Percentiles rank a stretch among this genome's conserved stretches.
Conservation (phyloP, 64 coral and sea anemone species). For the Stichodactyla helianthus region DNA sequence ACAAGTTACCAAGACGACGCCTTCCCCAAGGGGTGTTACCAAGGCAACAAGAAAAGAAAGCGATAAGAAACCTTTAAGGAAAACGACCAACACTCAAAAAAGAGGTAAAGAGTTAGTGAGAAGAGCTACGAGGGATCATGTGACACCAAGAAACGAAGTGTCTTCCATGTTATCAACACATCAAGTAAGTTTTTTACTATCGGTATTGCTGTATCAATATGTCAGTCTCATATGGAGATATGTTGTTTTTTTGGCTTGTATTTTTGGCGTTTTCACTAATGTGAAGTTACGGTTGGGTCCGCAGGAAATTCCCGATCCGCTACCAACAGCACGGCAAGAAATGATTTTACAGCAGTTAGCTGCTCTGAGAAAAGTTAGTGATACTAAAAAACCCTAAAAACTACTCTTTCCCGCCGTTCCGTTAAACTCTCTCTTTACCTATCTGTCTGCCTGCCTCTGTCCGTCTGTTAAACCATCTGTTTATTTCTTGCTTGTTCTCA, state of each 20-base stretch:
- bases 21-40: background rate
- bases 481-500: background rate
- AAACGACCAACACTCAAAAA: background rate
- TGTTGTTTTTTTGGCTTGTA: background rate
- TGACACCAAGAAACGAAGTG: background rate
- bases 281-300: background rate
- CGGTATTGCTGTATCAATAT: too few species aligned
- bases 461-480: background rate
- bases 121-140: background rate
- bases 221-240: background rate
- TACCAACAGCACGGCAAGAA: conserved; percentile 71
- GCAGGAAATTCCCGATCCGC: conserved; percentile 32
- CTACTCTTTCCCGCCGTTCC: background rate
- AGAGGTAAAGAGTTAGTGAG: background rate
- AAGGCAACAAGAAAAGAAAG: background rate
- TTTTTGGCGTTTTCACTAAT: background rate
- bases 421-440: too few species aligned
- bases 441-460: too few species aligned
- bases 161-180: background rate
- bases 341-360: conserved; percentile 82
- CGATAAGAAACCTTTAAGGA: background rate
- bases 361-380: conserved; percentile 59
- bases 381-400: background rate
- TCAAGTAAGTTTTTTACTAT: background rate
- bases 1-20: background rate